A percentile compares a stretch with the other conserved stretches of the same genome.
Conservation (phyloP, 2,888 invertebrate species). For the Peribatodes rhomboidaria region DNA sequence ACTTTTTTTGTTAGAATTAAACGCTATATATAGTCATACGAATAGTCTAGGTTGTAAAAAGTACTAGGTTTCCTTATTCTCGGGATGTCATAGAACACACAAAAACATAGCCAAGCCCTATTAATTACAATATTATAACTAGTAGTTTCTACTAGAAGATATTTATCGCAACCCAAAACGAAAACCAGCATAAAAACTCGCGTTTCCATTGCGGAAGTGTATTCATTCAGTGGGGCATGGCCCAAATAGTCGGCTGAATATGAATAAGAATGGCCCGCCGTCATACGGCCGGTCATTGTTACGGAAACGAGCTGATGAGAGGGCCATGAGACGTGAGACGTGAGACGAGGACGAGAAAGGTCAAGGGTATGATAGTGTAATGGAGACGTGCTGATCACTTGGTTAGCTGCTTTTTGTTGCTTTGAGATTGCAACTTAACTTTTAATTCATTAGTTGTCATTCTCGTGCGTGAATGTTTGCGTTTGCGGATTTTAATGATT, state of each 20-base stretch:
- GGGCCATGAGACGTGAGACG: conserved; percentile 29
- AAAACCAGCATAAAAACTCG: conserved; percentile 12
- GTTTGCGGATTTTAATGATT: not conserved
- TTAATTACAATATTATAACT: too few relatives aligned
- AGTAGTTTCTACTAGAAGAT: too few relatives aligned
- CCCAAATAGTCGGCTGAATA: conserved; percentile 42
- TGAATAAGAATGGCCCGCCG: conserved; percentile 36
- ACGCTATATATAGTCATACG: too few relatives aligned
- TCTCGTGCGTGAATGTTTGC: too few relatives aligned
- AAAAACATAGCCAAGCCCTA: too few relatives aligned
- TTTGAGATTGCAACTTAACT: not conserved
- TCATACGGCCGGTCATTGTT: conserved; percentile 33
- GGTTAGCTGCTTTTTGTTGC: not conserved
- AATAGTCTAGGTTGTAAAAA: too few relatives aligned
- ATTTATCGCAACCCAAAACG: conserved; percentile 2
- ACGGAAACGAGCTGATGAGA: conserved; percentile 24
- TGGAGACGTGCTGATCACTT: not conserved
- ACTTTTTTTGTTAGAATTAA: too few relatives aligned
- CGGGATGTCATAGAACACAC: too few relatives aligned
- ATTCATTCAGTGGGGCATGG: conserved; percentile 30
- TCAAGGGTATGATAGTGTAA: conserved; percentile 13
- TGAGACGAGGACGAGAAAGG: conserved; percentile 22
- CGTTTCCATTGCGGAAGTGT: conserved; percentile 36
- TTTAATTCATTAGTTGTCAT: too few relatives aligned
- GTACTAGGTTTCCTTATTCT: too few relatives aligned